A percentile compares a stretch with the other conserved stretches of the same genome.
These are phyloP conservation scores for Pseudococcus longispinus DNA, from an alignment of 2,888 invertebrate genomes.

Conservation along the genomic window DNA sequence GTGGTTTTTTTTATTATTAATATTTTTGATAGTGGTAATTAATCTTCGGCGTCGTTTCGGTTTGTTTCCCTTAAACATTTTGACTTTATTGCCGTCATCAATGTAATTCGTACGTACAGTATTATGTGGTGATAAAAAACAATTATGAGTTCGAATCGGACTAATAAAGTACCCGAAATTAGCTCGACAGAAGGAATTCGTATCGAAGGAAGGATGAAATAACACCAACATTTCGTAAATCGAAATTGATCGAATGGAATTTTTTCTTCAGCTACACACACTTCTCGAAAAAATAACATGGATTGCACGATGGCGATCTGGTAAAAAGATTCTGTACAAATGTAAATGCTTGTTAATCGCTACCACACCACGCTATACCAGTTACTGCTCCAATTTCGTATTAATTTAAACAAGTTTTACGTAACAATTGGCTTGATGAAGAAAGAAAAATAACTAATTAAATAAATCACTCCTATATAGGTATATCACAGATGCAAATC, in stretches of 20 bases:
- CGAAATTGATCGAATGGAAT: background rate
- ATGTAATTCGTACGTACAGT: background rate
- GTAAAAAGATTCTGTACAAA: background rate
- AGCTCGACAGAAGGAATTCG: background rate
- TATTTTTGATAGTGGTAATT: conserved; percentile 32
- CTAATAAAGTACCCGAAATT: background rate
- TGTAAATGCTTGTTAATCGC: background rate
- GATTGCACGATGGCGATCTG: background rate
- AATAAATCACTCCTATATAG: background rate
- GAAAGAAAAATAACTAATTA: conserved; percentile 32
- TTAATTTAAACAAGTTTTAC: conserved; percentile 44
- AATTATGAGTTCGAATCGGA: background rate
- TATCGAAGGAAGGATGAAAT: background rate
- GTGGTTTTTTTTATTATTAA: conserved; percentile 26
- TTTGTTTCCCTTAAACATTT: conserved; percentile 31
- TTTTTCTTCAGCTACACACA: background rate
- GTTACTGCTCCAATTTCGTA: conserved; percentile 24
- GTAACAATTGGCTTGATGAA: conserved; percentile 9
- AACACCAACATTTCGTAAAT: background rate
- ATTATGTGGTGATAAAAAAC: background rate
- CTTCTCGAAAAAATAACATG: background rate
- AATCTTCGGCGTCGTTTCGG: conserved; percentile 4
- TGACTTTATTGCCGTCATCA: conserved; percentile 45
- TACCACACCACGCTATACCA: background rate
- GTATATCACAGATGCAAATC: conserved; percentile 31